Evolutionary conservation across 2,888 invertebrate genomes (phyloP).

Genomic region (Oegoconia quadripuncta): DNA sequence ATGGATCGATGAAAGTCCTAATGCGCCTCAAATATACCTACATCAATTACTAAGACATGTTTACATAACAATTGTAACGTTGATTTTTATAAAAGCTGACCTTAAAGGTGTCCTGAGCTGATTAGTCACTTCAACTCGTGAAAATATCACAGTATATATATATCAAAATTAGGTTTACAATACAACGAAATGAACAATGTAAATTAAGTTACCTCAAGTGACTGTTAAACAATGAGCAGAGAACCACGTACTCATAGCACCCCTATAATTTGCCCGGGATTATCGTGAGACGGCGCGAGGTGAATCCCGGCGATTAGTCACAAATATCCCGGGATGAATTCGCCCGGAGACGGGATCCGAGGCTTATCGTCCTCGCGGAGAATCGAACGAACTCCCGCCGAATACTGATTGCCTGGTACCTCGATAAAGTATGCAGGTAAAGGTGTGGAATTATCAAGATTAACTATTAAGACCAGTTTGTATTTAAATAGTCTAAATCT

Average conservation of each 20-base stretch:
- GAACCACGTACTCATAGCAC: conserved; percentile 54
- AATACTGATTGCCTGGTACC: conserved; percentile 66
- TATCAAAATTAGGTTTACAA: too few relatives aligned
- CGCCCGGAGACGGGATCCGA: conserved; percentile 33
- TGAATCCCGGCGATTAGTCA: conserved; percentile 75
- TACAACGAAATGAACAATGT: too few relatives aligned
- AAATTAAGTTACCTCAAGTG: conserved; percentile 39
- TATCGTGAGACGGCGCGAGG: conserved; percentile 67
- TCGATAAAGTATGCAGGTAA: conserved; percentile 68
- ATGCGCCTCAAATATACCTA: too few relatives aligned
- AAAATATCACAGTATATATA: too few relatives aligned
- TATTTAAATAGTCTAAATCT: too few relatives aligned
- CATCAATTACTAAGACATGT: too few relatives aligned
- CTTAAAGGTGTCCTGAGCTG: too few relatives aligned
- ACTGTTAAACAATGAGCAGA: conserved; percentile 64
- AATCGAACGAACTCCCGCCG: conserved; percentile 52
- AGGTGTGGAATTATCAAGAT: conserved; percentile 64
- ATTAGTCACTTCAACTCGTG: too few relatives aligned
- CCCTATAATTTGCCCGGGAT: conserved; percentile 74
- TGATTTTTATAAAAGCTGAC: too few relatives aligned
- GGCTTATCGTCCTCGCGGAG: conserved; percentile 52
- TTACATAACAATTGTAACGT: too few relatives aligned
- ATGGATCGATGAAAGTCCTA: too few relatives aligned
- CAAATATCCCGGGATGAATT: conserved; percentile 66
- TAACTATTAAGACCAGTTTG: conserved; percentile 40